A percentile compares a stretch with the other conserved stretches of the same genome.
Conservation (phyloP, 2,797 vertebrate species). For the Chromobotia macracanthus region DNA sequence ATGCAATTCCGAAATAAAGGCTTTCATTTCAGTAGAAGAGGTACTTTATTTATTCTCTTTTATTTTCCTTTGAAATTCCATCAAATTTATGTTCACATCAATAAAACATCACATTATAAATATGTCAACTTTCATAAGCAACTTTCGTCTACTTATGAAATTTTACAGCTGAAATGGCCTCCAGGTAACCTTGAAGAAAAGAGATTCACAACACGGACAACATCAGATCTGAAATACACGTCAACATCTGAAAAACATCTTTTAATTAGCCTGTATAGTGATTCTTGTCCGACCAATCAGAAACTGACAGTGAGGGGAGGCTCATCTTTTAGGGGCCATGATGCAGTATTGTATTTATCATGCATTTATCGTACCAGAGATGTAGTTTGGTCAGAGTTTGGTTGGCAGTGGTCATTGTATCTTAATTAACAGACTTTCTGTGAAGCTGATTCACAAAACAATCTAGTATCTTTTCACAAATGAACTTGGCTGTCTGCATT, state of each 20-base stretch:
- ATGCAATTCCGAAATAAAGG: constrained; percentile 2
- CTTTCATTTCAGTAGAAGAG: background rate
- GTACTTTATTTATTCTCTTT: background rate
- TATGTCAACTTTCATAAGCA: background rate
- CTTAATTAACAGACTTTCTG: background rate
- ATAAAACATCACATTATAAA: background rate
- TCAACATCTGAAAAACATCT: background rate
- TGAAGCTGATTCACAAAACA: too few species aligned
- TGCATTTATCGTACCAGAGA: too few species aligned
- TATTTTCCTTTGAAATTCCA: background rate
- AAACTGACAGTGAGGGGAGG: too few species aligned
- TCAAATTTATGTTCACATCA: background rate
- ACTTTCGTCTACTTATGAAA: background rate
- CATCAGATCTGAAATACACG: background rate
- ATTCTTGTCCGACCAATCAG: background rate
- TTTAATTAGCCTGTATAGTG: background rate
- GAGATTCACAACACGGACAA: background rate
- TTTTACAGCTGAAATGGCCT: background rate
- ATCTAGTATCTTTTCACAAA: too few species aligned
- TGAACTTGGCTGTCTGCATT: too few species aligned
- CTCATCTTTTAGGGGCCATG: too few species aligned
- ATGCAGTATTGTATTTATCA: fast-evolving
- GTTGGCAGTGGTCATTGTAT: background rate
- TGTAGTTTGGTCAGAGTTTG: background rate
- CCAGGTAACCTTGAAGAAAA: background rate